Percentiles rank a stretch among this genome's conserved stretches.
Evolutionary conservation across 2,797 vertebrate species (phyloP).

Genomic region (Poeciliopsis presidionis): DNA sequence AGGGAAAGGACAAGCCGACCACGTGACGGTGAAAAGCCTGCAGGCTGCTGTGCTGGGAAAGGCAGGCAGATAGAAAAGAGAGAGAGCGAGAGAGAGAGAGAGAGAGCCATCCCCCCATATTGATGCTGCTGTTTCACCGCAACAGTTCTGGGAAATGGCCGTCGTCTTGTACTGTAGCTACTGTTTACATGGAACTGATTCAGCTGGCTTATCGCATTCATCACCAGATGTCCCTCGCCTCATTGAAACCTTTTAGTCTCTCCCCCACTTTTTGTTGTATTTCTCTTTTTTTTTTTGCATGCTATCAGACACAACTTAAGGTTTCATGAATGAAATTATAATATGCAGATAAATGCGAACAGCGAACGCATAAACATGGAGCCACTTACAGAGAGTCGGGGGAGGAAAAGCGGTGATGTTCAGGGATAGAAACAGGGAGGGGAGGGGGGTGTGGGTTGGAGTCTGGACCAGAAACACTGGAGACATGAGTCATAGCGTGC

Average conservation of each 20-base stretch:
- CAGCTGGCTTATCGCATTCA: conserved; percentile 68
- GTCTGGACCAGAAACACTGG: conserved; percentile 74
- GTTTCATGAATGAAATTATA: conserved; percentile 47
- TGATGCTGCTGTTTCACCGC: conserved; percentile 76
- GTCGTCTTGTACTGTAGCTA: conserved; percentile 71
- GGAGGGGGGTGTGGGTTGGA: conserved; percentile 30
- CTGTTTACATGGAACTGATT: conserved; percentile 73
- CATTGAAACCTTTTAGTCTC: conserved; percentile 31
- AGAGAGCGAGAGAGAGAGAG: conserved; percentile 22
- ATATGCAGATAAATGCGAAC: conserved; percentile 26
- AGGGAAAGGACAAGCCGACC: conserved; percentile 62
- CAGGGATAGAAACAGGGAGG: conserved; percentile 37
- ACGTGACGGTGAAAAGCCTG: conserved; percentile 78
- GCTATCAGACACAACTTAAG: conserved; percentile 29
- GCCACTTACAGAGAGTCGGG: conserved; percentile 8
- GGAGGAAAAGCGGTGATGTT: conserved; percentile 40
- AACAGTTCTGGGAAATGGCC: conserved; percentile 83
- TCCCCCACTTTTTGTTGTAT: conserved; percentile 22
- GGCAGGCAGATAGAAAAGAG: conserved; percentile 59
- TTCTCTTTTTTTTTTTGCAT: neutral
- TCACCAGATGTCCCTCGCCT: conserved; percentile 55
- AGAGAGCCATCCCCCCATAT: conserved; percentile 68
- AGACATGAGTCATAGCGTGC: conserved; percentile 81
- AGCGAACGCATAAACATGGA: conserved; percentile 45
- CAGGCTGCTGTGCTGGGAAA: conserved; percentile 76